These are phyloP conservation scores for Anoplius nigerrimus DNA, from an alignment of 2,888 invertebrate genomes.

Conservation along the genomic window DNA sequence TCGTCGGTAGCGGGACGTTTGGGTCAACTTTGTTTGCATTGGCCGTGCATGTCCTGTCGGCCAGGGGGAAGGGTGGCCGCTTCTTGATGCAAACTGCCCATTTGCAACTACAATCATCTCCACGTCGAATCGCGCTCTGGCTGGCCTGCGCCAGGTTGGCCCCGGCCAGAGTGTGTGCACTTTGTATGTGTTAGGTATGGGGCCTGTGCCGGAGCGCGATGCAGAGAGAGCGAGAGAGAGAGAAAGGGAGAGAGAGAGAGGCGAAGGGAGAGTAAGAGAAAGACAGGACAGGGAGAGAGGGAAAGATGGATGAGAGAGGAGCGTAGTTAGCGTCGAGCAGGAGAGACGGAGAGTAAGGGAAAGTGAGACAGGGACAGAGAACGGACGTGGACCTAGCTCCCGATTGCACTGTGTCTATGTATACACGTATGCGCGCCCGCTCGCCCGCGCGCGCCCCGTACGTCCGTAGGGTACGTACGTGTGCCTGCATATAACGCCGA, in stretches of 20 bases:
- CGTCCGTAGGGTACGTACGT: constrained; percentile 36
- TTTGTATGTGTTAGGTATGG: no score
- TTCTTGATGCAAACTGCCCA: constrained; percentile 74
- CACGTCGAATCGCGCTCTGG: constrained; percentile 62
- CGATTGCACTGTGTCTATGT: constrained; percentile 37
- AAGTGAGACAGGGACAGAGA: constrained; percentile 6
- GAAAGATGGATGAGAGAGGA: constrained; percentile 1
- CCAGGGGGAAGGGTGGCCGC: constrained; percentile 52
- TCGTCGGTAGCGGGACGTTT: constrained; percentile 59
- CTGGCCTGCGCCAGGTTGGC: constrained; percentile 17
- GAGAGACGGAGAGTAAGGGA: constrained; percentile 19
- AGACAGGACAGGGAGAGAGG: not conserved
- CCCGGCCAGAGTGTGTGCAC: constrained; percentile 15
- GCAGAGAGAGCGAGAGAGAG: not conserved
- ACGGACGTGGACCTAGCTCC: constrained; percentile 41
- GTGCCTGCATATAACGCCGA: constrained; percentile 37
- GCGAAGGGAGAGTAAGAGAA: not conserved
- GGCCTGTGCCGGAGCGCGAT: not conserved
- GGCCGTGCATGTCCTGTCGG: constrained; percentile 66
- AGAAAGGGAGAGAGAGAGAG: not conserved
- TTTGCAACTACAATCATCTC: constrained; percentile 75
- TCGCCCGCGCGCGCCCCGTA: not conserved
- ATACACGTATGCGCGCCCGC: not conserved
- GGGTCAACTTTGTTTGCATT: constrained; percentile 73
- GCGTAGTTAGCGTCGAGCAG: constrained; percentile 19